phyloP scores from a whole-genome alignment of 2,113 vertebrate genomes.

The Atlantisia rogersi region DNA sequence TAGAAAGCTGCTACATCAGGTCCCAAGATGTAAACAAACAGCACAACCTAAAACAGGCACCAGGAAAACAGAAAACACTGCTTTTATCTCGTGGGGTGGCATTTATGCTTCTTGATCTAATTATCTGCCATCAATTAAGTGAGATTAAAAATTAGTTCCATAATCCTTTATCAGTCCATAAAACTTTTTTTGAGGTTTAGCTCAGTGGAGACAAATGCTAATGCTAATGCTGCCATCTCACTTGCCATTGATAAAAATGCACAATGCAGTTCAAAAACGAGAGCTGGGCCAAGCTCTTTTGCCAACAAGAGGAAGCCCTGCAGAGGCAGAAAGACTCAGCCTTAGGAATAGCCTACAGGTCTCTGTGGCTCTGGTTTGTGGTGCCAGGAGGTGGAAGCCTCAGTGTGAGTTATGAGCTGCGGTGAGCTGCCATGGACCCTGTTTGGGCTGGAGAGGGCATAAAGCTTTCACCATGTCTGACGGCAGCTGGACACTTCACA shows the following conservation, averaged over 20 bases:
- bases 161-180: not conserved
- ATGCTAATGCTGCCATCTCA: not conserved
- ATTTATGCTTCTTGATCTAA: not conserved
- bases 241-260: not conserved
- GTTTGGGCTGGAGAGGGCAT: not conserved
- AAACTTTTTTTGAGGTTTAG: not conserved
- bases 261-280: not conserved
- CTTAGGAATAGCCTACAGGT: not conserved
- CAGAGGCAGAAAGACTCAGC: not conserved
- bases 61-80: not conserved
- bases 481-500: not conserved
- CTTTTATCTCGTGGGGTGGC: not conserved
- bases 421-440: not conserved
- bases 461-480: not conserved
- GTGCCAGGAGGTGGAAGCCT: not conserved
- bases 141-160: not conserved
- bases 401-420: not conserved
- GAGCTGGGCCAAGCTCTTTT: not conserved
- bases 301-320: not conserved
- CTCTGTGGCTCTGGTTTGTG: not conserved
- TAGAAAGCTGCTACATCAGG: not conserved
- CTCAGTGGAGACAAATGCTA: not conserved
- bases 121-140: not conserved
- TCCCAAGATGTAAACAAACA: not conserved
- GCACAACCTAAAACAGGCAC: not conserved